These are phyloP conservation scores for Myripristis murdjan DNA, from an alignment of 2,797 vertebrate species.

Conservation along the genomic window DNA sequence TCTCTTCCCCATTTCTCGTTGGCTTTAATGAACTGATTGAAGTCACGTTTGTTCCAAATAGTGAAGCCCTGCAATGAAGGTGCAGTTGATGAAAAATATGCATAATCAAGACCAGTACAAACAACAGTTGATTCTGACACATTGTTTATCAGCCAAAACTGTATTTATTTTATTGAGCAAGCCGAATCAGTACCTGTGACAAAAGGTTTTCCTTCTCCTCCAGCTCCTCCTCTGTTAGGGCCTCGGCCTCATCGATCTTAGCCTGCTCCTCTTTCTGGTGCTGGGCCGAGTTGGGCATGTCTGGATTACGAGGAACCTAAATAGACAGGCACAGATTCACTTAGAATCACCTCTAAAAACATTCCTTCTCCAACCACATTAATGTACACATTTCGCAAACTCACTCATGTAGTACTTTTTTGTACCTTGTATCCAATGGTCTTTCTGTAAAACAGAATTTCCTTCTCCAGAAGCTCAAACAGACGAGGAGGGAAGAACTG, in stretches of 20 bases:
- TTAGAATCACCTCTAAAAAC: slow-evolving; percentile 8
- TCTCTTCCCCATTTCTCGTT: slow-evolving; percentile 99
- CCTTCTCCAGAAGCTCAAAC: slow-evolving; percentile 98
- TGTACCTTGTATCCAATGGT: slow-evolving; percentile 99
- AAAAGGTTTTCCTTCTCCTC: slow-evolving; percentile 98
- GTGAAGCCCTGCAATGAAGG: slow-evolving; percentile 91
- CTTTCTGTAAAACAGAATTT: slow-evolving; percentile 99
- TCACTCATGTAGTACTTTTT: background rate
- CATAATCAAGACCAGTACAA: background rate
- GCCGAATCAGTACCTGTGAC: slow-evolving; percentile 88
- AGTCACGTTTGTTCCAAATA: slow-evolving; percentile 99
- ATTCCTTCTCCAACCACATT: background rate
- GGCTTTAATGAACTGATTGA: slow-evolving; percentile 99
- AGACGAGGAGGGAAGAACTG: slow-evolving; percentile 99
- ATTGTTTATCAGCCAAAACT: rapidly evolving
- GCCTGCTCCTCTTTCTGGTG: slow-evolving; percentile 97
- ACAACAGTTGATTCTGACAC: background rate
- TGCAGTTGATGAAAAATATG: slow-evolving; percentile 4
- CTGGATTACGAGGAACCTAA: slow-evolving; percentile 97
- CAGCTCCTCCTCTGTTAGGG: slow-evolving; percentile 95
- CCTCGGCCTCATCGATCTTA: slow-evolving; percentile 98
- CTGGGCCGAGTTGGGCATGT: slow-evolving; percentile 94
- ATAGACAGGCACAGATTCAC: background rate
- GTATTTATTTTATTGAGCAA: background rate
- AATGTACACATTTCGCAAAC: background rate